Base-by-base conservation (phyloP, 2,113 vertebrate species). In the Eulemur macaco region DNA sequence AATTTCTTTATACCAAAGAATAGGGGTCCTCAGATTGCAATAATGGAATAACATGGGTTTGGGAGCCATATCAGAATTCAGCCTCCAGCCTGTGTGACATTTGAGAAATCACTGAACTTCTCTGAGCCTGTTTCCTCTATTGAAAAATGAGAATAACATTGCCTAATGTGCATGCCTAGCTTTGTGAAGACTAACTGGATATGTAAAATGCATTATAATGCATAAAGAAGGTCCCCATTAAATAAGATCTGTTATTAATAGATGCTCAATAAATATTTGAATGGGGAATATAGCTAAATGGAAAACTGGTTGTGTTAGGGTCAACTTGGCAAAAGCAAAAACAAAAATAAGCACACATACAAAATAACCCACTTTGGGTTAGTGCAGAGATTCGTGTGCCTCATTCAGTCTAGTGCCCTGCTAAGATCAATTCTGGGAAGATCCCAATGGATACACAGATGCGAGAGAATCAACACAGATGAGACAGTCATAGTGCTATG, bases 251-350 rank as follows among this genome's bases (percentile, higher is more conserved):
- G 50, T 81, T 58, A n/a, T 39, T 60, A n/a, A 29, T 23, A 77
- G 78, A 27, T 83, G 29, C 23, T 69, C 34, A 37, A 29, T 69
- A 63, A 92, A 7, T 68, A 56, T 84, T 94, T 34, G 86, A 94
- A 82, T 74, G 58, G 20, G 12, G 47, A 39, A 11, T 37, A 1
- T 34, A 86, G 86, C 58, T 89, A 77, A 91, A 58, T 82, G 86
- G 78, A 93, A 96, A 89, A 69, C 47, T 81, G 25, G 9, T 15
- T 68, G 8, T 69, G 25, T 85, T 69, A 58, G 47, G 13, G 2
- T 29, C 71, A 77, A 64, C 29, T 85, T 60, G 77, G 45, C 60
- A 93, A 86, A 84, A 91, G 54, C 82, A 92, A 85, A 84, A 74
- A 15, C n/a, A 86, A 86, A 95, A 81, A 50, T 66, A 60, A 83